Evolutionary conservation across 1,140 invertebrate genomes (phyloP).

Genomic region (Hypothenemus hampei): DNA sequence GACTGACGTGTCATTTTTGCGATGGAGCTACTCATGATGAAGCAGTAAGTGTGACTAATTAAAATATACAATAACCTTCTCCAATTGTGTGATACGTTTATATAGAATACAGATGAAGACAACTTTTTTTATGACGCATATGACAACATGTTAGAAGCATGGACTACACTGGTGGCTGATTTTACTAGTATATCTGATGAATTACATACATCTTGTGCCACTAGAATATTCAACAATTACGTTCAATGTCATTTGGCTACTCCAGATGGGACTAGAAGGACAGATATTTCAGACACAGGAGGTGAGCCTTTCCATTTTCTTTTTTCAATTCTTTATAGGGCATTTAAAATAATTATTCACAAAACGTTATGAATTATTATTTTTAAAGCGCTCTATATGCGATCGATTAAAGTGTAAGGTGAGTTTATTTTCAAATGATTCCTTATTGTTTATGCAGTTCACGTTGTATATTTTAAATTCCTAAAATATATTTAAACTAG

Average conservation of each 20-base stretch:
- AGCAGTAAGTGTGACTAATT: slow-evolving; percentile 49
- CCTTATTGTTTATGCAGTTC: too few species aligned
- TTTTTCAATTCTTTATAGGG: too few species aligned
- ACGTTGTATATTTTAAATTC: too few species aligned
- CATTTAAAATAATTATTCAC: too few species aligned
- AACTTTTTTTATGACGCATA: slow-evolving; percentile 72
- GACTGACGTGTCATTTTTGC: slow-evolving; percentile 69
- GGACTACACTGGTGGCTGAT: slow-evolving; percentile 64
- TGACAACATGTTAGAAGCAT: slow-evolving; percentile 75
- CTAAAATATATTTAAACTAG: too few species aligned
- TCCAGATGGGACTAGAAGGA: slow-evolving; percentile 68
- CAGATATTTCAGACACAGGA: slow-evolving; percentile 47
- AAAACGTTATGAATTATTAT: too few species aligned
- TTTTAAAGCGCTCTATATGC: too few species aligned
- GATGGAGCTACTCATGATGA: slow-evolving; percentile 71
- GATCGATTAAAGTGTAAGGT: too few species aligned
- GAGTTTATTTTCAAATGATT: too few species aligned
- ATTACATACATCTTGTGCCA: slow-evolving; percentile 45
- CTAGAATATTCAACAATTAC: slow-evolving; percentile 73
- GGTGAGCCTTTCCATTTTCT: too few species aligned
- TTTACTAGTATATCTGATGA: slow-evolving; percentile 42
- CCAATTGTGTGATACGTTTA: too few species aligned
- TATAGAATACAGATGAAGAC: slow-evolving; percentile 55
- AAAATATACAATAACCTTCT: too few species aligned
- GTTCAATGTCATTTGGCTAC: slow-evolving; percentile 75